Base-by-base conservation (phyloP, 2,888 invertebrate genomes). In the Tanytarsus gracilentus region DNA sequence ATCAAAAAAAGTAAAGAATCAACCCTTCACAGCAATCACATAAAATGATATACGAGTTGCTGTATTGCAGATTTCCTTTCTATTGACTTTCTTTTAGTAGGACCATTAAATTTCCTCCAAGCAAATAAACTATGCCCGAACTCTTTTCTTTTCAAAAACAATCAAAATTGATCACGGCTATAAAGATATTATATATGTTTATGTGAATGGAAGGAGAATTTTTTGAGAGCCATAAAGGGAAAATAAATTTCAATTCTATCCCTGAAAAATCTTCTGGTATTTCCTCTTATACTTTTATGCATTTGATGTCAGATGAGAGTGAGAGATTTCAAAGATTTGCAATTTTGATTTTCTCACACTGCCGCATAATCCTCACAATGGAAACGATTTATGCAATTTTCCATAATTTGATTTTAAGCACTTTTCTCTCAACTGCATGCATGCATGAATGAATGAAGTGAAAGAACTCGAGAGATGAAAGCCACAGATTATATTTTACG, bases 141-240 rank as follows among this genome's bases (percentile, higher is more conserved):
- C 18, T 18, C 23, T 44, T 18, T 23, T 44, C 23, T 27, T 48
- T 44, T 58, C 48, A 27, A 58, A 58, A 27, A 48, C 58, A 58
- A 58, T 58, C 44, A 60, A 60, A 60, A 50, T 60, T 33, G 60
- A 60, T 60, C 60, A 60, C 50, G 26, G 50, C 60, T 36, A 60
- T 60, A 60, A 60, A 23, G 36, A 50, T 60, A 60, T 60, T 60
- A 36, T 39, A 49, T 36, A 36, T 60, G 14, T 44, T 44, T 11
- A 11, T 27, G 8, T 14, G 26, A 50, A 50, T 26, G 50, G 40
- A 44, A 44, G 21, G 23, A 23, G 16, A 44, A 44, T 23, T 18
- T 44, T 44, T 23, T 44, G 23, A 18, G 23, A 36, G 30, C 30
- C 9, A n/a, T 30, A 30, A 30, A 30, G 30, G 30, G 16, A 36